phyloP scores from a whole-genome alignment of 2,888 invertebrate genomes.

The Tachina lurida region DNA sequence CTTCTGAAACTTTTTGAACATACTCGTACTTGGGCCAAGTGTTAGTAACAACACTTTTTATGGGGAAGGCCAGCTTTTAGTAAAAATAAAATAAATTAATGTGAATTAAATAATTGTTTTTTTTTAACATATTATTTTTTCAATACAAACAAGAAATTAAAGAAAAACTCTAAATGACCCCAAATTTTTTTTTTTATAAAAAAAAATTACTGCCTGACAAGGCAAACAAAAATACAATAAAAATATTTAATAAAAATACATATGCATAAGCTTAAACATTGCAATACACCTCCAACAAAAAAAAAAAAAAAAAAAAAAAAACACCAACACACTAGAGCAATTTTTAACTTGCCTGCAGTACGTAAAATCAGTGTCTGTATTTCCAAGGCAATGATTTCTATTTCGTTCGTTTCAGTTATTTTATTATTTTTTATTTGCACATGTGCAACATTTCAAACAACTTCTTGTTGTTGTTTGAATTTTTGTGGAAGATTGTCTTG shows the following conservation, averaged over 20 bases:
- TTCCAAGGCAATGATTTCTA: conserved; percentile 17
- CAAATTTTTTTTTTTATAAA: conserved; percentile 25
- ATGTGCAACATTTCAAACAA: conserved; percentile 70
- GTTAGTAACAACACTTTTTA: neutral
- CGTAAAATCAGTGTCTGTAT: conserved; percentile 7
- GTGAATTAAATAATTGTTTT: conserved; percentile 23
- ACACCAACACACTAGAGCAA: neutral
- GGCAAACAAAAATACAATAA: neutral
- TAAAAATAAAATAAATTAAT: conserved; percentile 44
- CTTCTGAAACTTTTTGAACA: neutral
- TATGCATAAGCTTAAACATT: neutral
- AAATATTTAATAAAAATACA: conserved; percentile 37
- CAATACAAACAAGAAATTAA: neutral
- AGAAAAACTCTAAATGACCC: conserved; percentile 26
- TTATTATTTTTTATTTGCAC: neutral
- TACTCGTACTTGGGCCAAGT: neutral
- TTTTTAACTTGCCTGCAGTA: conserved; percentile 9
- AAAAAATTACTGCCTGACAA: neutral
- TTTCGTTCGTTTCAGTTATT: conserved; percentile 1
- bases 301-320: neutral
- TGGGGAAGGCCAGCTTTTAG: conserved; percentile 25
- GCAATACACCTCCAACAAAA: conserved; percentile 42
- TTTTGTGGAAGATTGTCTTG: conserved; percentile 10
- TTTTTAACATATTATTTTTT: neutral
- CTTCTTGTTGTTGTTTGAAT: conserved; percentile 48